Evolutionary conservation across 2,113 vertebrate genomes (phyloP), one percentile per base, ranked within the genome.

Genomic region (Sander vitreus): DNA sequence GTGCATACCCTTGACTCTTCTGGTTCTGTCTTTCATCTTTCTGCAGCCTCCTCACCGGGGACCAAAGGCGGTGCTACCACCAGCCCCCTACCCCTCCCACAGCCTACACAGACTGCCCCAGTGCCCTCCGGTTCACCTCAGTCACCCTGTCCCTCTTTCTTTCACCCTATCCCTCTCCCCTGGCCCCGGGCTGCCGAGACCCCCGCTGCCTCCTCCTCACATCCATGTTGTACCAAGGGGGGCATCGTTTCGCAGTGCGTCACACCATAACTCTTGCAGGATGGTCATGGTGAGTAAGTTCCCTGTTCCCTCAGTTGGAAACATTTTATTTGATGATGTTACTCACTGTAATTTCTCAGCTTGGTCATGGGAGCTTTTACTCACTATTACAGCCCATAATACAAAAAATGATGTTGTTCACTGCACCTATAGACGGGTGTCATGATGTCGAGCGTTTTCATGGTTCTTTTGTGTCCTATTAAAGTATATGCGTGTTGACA

Each of bases 41-140:
- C 77, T 74, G 30, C 91, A 94, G 93, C 91, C 93, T 86, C 81
- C 93, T 81, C 91, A 90, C 15, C 85, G 86, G 5, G 86, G 89
- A 12, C 70, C 92, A 1, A 91, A 93, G 68, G 66, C 82, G 8
- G 85, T 64, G 64, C 85, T 78, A 39, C 86, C 93, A 0, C 85
- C 86, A 0, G 81, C 77, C 21, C 87, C 88, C 6, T 93, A 81
- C 81, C 86, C 92, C 11, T 81, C 92, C 47, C 93, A 94, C 79
- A 88, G 76, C 80, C 90, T 96, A 50, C 93, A 60, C 69, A 75
- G 89, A 25, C 91, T 95, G 65, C 95, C 95, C 83, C 94, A 93
- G 91, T 95, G 93, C 85, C 93, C 95, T 43, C 90, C 93, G 0
- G 85, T 93, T 85, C 94, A 94, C 90, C 92, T 95, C 78, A 94